These are phyloP conservation scores for Camptogramma bilineatum DNA, from an alignment of 2,888 invertebrate genomes.

Conservation along the genomic window DNA sequence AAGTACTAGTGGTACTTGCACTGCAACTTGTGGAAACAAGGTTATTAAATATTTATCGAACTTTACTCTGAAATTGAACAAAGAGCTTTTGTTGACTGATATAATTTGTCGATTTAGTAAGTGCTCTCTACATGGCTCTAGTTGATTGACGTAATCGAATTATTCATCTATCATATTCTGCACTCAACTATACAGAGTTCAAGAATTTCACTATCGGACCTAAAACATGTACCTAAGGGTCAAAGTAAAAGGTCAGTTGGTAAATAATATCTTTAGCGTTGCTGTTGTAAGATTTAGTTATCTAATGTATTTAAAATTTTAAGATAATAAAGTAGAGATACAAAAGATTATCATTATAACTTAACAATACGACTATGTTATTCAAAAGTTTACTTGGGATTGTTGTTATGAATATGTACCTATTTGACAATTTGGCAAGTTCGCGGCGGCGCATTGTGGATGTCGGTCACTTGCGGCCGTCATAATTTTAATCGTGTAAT, in stretches of 20 bases:
- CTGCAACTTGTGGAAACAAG: constrained; percentile 12
- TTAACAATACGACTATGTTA: constrained; percentile 18
- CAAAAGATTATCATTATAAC: constrained; percentile 8
- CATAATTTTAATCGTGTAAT: constrained; percentile 69
- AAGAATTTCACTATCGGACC: constrained; percentile 8
- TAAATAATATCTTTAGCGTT: constrained; percentile 3
- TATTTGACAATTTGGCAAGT: constrained; percentile 56
- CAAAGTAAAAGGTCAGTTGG: constrained; percentile 50
- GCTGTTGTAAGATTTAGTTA: constrained; percentile 1
- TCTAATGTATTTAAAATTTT: not conserved
- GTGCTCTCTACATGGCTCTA: constrained; percentile 8
- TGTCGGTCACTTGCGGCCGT: constrained; percentile 56
- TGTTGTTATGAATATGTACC: constrained; percentile 49
- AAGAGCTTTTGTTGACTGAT: constrained; percentile 20
- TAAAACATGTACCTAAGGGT: constrained; percentile 36
- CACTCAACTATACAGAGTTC: constrained; percentile 6
- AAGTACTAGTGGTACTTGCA: constrained; percentile 9
- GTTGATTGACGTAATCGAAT: constrained; percentile 16
- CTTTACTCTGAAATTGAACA: constrained; percentile 12
- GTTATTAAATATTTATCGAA: constrained; percentile 11
- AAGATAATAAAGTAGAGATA: not conserved
- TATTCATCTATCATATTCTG: constrained; percentile 4
- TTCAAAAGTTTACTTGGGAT: constrained; percentile 34
- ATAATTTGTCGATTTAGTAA: constrained; percentile 19
- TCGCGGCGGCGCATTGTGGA: constrained; percentile 69